Base-by-base conservation (phyloP, 1,140 invertebrate species). In the Trachelipus rathkii region DNA sequence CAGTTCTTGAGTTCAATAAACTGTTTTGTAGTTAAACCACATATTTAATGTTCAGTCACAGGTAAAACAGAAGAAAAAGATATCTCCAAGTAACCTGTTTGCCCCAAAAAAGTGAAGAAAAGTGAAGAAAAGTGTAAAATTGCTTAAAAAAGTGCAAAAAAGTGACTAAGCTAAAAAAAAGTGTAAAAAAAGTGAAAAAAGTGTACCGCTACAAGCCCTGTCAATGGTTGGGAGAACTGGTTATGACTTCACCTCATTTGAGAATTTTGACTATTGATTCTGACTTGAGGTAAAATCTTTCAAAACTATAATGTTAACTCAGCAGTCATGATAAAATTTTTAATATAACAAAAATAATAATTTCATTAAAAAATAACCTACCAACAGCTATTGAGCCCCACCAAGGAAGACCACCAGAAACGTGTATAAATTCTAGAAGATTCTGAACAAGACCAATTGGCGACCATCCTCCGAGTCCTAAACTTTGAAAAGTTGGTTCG, bases 381-480 rank as follows among this genome's bases (percentile, higher is more conserved):
- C 92, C 87, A 73, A 91, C 83, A 7, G 90, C 85, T 83, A 98
- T 97, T 13, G 92, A 84, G 23, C 84, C 89, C 94, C 95, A 97
- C 96, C 96, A 98, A 2, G 96, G 95, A 15, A 97, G 70, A 82
- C 90, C 91, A 15, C 87, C 84, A 0, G 84, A 84, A 53, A 93
- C 88, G 84, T 98, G 95, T 10, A 97, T 66, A 81, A 86, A 91
- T 85, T 98, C 95, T 81, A 98, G 85, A 77, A 86, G 87, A 68
- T 90, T 87, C 84, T 97, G 93, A 0, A 95, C 84, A 0, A 95
- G 83, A 5, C 95, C 95, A 11, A 91, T 84, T 0, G 95, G 95
- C 21, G 84, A 86, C 87, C 88, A 93, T 10, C 91, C 89, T 19
- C 90, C 93, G 9, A 98, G 85, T 9, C 95, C 95, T 66, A 95